These are phyloP conservation scores for Myrmecophaga tridactyla DNA, from an alignment of 2,113 vertebrate genomes.

Conservation along the genomic window DNA sequence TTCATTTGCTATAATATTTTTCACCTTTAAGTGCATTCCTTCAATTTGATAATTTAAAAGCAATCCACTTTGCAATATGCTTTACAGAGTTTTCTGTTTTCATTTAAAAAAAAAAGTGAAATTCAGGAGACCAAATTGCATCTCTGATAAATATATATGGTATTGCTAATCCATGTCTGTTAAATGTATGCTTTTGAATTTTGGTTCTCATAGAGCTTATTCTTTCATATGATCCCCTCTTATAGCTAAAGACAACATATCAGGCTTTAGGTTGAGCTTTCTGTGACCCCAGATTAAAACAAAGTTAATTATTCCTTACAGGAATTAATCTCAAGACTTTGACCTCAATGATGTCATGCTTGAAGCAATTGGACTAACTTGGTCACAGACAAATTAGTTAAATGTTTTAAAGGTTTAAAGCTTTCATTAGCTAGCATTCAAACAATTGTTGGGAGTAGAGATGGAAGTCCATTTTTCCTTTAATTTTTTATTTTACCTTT, in stretches of 20 bases:
- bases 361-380: constrained; percentile 43
- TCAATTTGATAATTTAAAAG: constrained; percentile 1
- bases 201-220: not conserved
- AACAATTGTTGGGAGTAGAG: not conserved
- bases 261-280: constrained; percentile 49
- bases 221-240: constrained; percentile 26
- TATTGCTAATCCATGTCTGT: not conserved
- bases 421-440: constrained; percentile 31
- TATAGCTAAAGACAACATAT: constrained; percentile 47
- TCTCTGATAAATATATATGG: not conserved
- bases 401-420: constrained; percentile 33
- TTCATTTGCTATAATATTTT: not conserved
- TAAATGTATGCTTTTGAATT: not conserved
- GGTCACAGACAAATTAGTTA: constrained; percentile 15
- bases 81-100: not conserved
- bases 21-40: not conserved
- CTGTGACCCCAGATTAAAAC: constrained; percentile 55
- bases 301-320: constrained; percentile 71
- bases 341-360: constrained; percentile 52
- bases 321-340: constrained; percentile 37
- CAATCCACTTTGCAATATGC: not conserved
- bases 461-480: not conserved
- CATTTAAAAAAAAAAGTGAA: not conserved
- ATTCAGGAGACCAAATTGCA: not conserved
- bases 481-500: not conserved